These are phyloP conservation scores for Peromyscus nudipes DNA, from an alignment of 2,797 vertebrate genomes.

Conservation along the genomic window DNA sequence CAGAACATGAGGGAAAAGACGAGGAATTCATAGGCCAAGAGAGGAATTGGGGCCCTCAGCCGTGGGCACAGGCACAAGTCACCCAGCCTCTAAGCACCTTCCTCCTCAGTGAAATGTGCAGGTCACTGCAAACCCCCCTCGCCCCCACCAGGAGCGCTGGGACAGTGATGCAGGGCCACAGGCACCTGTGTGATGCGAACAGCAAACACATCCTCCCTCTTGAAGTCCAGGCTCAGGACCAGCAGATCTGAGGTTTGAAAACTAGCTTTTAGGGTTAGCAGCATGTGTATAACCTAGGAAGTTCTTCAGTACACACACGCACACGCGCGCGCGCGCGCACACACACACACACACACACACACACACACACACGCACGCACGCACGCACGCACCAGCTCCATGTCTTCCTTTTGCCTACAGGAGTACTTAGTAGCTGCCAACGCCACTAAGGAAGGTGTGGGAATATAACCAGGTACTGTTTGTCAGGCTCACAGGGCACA, in stretches of 20 bases:
- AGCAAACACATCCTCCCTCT: background rate
- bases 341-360: too few species aligned
- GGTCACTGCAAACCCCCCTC: slow-evolving; percentile 14
- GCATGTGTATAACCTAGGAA: background rate
- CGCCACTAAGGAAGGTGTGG: background rate
- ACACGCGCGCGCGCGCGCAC: background rate
- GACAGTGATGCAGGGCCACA: background rate
- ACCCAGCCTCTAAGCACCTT: slow-evolving; percentile 30
- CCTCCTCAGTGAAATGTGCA: slow-evolving; percentile 57
- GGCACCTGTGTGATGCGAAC: background rate
- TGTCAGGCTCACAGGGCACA: background rate
- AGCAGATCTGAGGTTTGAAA: background rate
- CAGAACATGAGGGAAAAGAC: background rate
- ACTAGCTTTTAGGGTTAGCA: background rate
- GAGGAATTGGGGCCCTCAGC: slow-evolving; percentile 9
- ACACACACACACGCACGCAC: background rate
- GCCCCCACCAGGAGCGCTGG: background rate
- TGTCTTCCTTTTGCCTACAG: background rate
- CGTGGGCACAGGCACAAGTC: slow-evolving; percentile 25
- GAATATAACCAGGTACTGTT: background rate
- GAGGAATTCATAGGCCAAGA: background rate
- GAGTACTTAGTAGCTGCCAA: background rate
- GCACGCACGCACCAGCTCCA: background rate
- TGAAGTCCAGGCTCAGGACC: background rate
- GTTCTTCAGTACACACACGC: background rate